These are phyloP conservation scores for Pseudopleuronectes americanus DNA, from an alignment of 2,797 vertebrate species.

Conservation along the genomic window DNA sequence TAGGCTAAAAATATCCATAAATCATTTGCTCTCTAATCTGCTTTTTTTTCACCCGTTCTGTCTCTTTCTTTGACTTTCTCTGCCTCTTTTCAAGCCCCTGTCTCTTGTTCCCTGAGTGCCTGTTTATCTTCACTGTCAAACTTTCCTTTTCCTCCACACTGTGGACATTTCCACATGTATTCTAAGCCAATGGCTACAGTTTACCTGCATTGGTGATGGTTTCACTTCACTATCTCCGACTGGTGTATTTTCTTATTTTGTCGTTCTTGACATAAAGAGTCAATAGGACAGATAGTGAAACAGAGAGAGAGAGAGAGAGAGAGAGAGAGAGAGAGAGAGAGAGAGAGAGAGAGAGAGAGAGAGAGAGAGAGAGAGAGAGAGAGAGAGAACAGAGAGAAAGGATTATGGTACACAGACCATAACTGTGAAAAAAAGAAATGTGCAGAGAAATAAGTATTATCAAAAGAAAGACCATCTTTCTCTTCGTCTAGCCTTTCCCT, in stretches of 20 bases:
- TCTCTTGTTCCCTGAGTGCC: background rate
- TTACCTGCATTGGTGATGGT: constrained; percentile 26
- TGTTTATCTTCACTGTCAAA: constrained; percentile 15
- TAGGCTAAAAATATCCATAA: constrained; percentile 15
- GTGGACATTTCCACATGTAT: constrained; percentile 15
- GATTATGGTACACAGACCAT: constrained; percentile 67
- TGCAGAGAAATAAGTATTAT: constrained; percentile 45
- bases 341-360: constrained; percentile 39
- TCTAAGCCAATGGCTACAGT: constrained; percentile 20
- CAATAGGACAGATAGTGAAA: constrained; percentile 51
- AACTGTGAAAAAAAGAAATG: constrained; percentile 65
- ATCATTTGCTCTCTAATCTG: constrained; percentile 8
- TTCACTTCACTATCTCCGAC: background rate
- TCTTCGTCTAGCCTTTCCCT: constrained; percentile 36
- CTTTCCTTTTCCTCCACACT: background rate
- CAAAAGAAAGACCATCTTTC: constrained; percentile 53
- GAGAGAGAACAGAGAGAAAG: constrained; percentile 33
- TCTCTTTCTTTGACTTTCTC: background rate
- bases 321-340: constrained; percentile 40
- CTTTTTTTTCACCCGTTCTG: background rate
- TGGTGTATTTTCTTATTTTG: constrained; percentile 25
- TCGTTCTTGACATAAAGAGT: constrained; percentile 42
- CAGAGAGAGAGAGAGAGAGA: constrained; percentile 40
- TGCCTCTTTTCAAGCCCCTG: background rate
- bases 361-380: constrained; percentile 29